Percentiles rank a stretch among this genome's conserved stretches.
These are phyloP conservation scores for Melitaea athalia DNA, from an alignment of 2,888 invertebrate genomes.

Conservation along the genomic window DNA sequence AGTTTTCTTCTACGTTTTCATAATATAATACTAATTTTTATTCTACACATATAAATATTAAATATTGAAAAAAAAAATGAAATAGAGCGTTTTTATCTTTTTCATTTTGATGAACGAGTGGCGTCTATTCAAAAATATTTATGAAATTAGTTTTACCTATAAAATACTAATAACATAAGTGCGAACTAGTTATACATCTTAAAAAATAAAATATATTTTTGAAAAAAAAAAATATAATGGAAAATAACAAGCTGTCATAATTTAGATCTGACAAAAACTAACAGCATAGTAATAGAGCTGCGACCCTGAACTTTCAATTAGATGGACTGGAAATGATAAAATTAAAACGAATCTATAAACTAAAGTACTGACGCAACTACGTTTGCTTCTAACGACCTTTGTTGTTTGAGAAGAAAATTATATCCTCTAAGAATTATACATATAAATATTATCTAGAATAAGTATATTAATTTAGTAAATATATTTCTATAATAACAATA, in stretches of 20 bases:
- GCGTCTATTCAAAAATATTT: no score
- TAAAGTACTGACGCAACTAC: conserved; percentile 12
- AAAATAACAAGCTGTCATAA: neutral
- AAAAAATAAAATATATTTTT: neutral
- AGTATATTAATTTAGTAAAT: no score
- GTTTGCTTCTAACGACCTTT: neutral
- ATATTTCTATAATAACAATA: no score
- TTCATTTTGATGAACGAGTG: no score
- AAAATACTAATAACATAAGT: no score
- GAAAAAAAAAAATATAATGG: neutral
- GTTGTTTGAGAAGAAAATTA: neutral
- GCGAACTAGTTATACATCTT: no score
- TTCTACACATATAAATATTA: no score
- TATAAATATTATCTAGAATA: neutral
- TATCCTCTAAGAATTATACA: neutral
- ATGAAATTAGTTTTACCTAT: no score
- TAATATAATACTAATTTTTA: no score
- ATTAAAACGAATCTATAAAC: conserved; percentile 19
- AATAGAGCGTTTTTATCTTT: no score
- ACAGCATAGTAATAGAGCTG: neutral
- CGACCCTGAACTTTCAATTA: conserved; percentile 18
- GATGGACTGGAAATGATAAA: conserved; percentile 3
- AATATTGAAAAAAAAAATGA: no score
- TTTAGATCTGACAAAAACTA: neutral
- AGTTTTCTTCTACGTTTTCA: no score